phyloP scores from a whole-genome alignment of 2,113 vertebrate genomes.

The Thamnaconus septentrionalis region DNA sequence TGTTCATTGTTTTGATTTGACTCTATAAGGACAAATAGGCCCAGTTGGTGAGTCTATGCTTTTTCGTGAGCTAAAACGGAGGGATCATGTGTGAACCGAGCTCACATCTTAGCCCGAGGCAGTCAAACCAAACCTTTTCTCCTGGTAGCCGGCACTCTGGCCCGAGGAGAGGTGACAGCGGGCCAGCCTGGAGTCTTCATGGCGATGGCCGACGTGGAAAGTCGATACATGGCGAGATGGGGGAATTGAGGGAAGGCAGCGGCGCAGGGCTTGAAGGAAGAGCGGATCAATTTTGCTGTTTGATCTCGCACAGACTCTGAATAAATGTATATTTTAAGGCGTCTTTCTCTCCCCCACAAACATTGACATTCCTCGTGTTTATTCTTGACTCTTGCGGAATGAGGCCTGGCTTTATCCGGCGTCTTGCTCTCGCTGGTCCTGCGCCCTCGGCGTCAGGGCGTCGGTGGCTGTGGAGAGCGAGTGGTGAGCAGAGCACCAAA shows the following conservation, averaged over 20 bases:
- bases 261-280: constrained; percentile 64
- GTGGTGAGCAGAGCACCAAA: constrained; percentile 1
- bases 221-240: constrained; percentile 58
- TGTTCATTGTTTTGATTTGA: constrained; percentile 17
- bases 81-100: constrained; percentile 10
- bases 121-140: constrained; percentile 45
- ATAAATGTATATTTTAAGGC: constrained; percentile 77
- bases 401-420: constrained; percentile 65
- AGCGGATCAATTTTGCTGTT: constrained; percentile 77
- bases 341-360: constrained; percentile 56
- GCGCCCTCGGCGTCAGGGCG: constrained; percentile 30
- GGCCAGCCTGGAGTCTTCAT: constrained; percentile 54
- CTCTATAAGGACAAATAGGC: constrained; percentile 30
- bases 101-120: constrained; percentile 36
- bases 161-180: constrained; percentile 62
- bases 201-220: constrained; percentile 61
- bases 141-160: constrained; percentile 46
- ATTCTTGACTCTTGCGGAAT: constrained; percentile 67
- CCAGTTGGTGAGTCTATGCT: constrained; percentile 9
- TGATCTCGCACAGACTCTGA: constrained; percentile 73
- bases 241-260: constrained; percentile 42
- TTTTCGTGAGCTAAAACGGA: neutral
- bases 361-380: constrained; percentile 73
- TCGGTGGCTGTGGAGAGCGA: constrained; percentile 28
- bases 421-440: constrained; percentile 64